Percentiles rank a stretch among this genome's conserved stretches.
Evolutionary conservation across 2,113 vertebrate genomes (phyloP).

Genomic region (Nasalis larvatus): DNA sequence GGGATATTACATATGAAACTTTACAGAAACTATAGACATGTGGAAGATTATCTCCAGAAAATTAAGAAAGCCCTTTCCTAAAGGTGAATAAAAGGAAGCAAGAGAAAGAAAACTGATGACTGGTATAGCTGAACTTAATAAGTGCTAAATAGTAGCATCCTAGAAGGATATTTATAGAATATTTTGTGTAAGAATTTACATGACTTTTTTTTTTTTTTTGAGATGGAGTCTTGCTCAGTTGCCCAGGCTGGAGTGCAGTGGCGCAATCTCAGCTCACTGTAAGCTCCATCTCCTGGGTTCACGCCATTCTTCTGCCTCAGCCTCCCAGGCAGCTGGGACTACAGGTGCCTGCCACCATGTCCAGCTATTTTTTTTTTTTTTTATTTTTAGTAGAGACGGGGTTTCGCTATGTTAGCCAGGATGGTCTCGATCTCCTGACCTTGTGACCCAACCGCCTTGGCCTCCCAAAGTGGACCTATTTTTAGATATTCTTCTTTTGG

Average conservation of each 20-base stretch:
- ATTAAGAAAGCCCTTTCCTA: neutral
- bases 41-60: neutral
- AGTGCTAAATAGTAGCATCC: neutral
- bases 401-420: too few species aligned
- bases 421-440: too few species aligned
- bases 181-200: neutral
- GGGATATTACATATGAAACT: neutral
- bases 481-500: neutral
- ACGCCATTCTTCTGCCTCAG: too few species aligned
- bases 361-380: too few species aligned
- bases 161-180: neutral
- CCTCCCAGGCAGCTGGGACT: too few species aligned
- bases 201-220: neutral
- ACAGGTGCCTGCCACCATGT: too few species aligned
- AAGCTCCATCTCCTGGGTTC: too few species aligned
- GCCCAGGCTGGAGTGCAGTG: too few species aligned
- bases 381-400: too few species aligned
- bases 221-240: too few species aligned
- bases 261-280: too few species aligned
- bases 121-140: neutral
- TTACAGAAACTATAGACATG: neutral
- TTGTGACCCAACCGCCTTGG: too few species aligned
- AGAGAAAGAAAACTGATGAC: neutral
- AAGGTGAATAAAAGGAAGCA: neutral
- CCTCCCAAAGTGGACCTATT: neutral